Percentiles rank a stretch among this genome's conserved stretches.
Conservation (phyloP, 2,113 vertebrate species). For the Hemibagrus wyckioides region DNA sequence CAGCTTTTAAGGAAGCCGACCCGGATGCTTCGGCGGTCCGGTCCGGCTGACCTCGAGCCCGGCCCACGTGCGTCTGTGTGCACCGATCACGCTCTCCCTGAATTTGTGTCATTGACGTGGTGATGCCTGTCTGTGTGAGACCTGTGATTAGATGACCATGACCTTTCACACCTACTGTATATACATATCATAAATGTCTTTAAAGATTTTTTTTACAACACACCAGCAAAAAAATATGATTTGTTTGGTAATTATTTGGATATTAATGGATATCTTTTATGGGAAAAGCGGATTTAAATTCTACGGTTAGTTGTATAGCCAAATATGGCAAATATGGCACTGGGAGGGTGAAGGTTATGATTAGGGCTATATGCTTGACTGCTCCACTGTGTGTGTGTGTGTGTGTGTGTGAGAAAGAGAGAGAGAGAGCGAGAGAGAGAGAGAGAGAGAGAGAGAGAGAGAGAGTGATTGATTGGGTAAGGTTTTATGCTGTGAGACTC, state of each 20-base stretch:
- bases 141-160: conserved; percentile 21
- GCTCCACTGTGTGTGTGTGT: conserved; percentile 32
- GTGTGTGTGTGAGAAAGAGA: not conserved
- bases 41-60: conserved; percentile 52
- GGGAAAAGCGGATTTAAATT: not conserved
- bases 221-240: conserved; percentile 48
- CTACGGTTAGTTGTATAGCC: conserved; percentile 1
- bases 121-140: conserved; percentile 46
- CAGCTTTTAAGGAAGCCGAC: conserved; percentile 10
- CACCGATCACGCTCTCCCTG: conserved; percentile 42
- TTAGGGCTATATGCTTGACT: conserved; percentile 34
- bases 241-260: conserved; percentile 25
- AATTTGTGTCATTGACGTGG: conserved; percentile 54
- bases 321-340: not conserved
- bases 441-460: not conserved
- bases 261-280: not conserved
- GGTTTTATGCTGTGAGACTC: not conserved
- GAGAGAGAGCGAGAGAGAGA: too few relatives aligned
- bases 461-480: not conserved
- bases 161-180: conserved; percentile 21
- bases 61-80: conserved; percentile 45
- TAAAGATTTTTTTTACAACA: conserved; percentile 28
- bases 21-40: conserved; percentile 46
- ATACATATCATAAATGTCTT: conserved; percentile 42
- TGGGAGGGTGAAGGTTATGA: conserved; percentile 33